Base-by-base conservation (phyloP, 2,888 invertebrate species). In the Xanthorhoe spadicearia region DNA sequence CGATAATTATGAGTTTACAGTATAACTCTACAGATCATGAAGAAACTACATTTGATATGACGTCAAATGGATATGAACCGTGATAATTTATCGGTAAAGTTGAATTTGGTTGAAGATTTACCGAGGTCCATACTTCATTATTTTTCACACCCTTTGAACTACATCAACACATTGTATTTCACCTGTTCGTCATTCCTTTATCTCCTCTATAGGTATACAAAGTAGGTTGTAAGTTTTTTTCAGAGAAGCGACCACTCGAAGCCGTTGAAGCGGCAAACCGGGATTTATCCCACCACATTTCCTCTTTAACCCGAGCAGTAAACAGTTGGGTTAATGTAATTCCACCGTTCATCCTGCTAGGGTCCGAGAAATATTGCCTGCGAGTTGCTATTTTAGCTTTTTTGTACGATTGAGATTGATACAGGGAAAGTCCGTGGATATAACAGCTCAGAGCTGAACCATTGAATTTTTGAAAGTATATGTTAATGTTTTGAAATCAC, bases 291-390 rank as follows among this genome's bases (percentile, higher is more conserved):
- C 51, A 68, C 67, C 72, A 74, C 74, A 71, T 70, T 70, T 71
- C 68, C 72, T 70, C 66, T 64, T 67, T 72, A 72, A 69, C 72
- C 74, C 70, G 63, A 64, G 63, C 68, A 69, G 67, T 74, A 74
- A 73, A 71, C 68, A 69, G 64, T 7, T 46, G 72, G 71, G 76
- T 72, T 79, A 78, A 79, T 78, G 79, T 75, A 75, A 76, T 77
- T 75, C 77, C 63, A 57, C 74, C 69, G 74, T 78, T 77, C 74
- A 78, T 79, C 75, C 75, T 73, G 61, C 72, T 74, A 74, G 72
- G 68, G 64, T 66, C 66, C 61, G 64, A 62, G 72, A 70, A 68
- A 73, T 71, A 73, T 68, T 54, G 69, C 58, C 50, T 46, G 64
- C 68, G 74, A 71, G 72, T 72, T 71, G 71, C 70, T 69, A 55